Conservation (phyloP, 2,797 vertebrate genomes). For the Sebastiscus tertius region DNA sequence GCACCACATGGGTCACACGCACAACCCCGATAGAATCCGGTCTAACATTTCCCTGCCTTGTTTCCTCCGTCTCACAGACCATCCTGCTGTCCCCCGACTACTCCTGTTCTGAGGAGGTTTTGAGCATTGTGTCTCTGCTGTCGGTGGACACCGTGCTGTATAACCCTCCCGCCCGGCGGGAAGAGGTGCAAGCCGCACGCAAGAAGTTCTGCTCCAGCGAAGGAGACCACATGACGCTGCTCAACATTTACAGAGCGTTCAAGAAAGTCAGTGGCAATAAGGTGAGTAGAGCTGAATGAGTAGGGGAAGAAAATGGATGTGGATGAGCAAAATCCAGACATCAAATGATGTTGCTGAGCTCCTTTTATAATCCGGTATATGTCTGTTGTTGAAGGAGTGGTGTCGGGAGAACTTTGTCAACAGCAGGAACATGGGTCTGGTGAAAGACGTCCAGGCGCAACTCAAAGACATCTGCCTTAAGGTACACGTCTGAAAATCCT, state of each 20-base stretch:
- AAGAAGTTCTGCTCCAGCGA: slow-evolving; percentile 95
- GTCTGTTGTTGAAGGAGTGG: slow-evolving; percentile 87
- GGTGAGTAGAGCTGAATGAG: slow-evolving; percentile 70
- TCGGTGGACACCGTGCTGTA: slow-evolving; percentile 95
- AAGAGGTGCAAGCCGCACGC: slow-evolving; percentile 88
- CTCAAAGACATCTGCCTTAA: slow-evolving; percentile 94
- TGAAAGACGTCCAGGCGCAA: slow-evolving; percentile 91
- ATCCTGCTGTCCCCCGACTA: slow-evolving; percentile 92
- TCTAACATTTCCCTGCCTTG: background rate
- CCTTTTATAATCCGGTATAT: background rate
- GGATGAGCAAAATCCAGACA: background rate
- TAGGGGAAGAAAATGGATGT: accelerated
- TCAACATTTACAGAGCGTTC: slow-evolving; percentile 93
- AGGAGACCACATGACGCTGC: slow-evolving; percentile 94
- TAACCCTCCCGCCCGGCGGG: slow-evolving; percentile 89
- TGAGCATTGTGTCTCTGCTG: slow-evolving; percentile 92
- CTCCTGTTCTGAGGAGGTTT: slow-evolving; percentile 93
- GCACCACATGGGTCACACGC: background rate
- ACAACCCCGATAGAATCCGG: background rate
- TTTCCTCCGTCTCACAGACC: slow-evolving; percentile 77
- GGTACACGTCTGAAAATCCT: slow-evolving; percentile 76
- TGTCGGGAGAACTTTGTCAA: slow-evolving; percentile 97
- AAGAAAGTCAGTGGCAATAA: slow-evolving; percentile 89
- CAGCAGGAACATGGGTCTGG: slow-evolving; percentile 93
- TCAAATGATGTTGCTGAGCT: background rate